Percentiles rank a stretch among this genome's conserved stretches.
phyloP scores from a whole-genome alignment of 2,113 vertebrate species.

The Myrmophylax atrothorax region DNA sequence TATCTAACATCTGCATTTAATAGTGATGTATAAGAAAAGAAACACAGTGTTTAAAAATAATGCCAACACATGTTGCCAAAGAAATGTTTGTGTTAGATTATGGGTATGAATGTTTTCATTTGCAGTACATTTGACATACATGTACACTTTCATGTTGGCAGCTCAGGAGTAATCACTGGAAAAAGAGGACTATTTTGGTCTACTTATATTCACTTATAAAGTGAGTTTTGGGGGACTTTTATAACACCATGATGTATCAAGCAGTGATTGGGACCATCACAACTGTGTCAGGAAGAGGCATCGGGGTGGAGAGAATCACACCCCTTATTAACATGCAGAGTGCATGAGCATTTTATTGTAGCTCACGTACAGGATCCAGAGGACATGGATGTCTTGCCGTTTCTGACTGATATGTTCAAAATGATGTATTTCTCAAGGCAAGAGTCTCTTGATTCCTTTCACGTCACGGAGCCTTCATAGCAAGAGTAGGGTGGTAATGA shows the following conservation, averaged over 20 bases:
- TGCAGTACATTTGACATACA: rapidly evolving
- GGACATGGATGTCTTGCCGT: neutral
- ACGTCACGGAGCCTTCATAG: neutral
- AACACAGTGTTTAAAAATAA: neutral
- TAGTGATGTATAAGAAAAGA: neutral
- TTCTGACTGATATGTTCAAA: neutral
- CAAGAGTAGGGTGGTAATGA: neutral
- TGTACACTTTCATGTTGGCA: neutral
- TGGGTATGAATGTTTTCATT: neutral
- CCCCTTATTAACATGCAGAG: neutral
- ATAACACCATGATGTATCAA: neutral
- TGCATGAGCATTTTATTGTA: neutral
- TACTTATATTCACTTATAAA: neutral
- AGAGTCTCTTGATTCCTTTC: neutral
- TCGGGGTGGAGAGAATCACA: rapidly evolving
- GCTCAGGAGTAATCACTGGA: neutral
- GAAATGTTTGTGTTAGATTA: neutral
- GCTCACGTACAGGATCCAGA: neutral
- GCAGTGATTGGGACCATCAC: neutral
- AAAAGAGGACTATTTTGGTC: neutral
- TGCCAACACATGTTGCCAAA: neutral
- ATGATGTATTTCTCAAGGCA: neutral
- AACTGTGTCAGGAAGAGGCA: neutral
- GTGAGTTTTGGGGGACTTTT: neutral
- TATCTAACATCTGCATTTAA: neutral